Evolutionary conservation across 2,113 vertebrate species (phyloP).

Genomic region (Entomyzon cyanotis): DNA sequence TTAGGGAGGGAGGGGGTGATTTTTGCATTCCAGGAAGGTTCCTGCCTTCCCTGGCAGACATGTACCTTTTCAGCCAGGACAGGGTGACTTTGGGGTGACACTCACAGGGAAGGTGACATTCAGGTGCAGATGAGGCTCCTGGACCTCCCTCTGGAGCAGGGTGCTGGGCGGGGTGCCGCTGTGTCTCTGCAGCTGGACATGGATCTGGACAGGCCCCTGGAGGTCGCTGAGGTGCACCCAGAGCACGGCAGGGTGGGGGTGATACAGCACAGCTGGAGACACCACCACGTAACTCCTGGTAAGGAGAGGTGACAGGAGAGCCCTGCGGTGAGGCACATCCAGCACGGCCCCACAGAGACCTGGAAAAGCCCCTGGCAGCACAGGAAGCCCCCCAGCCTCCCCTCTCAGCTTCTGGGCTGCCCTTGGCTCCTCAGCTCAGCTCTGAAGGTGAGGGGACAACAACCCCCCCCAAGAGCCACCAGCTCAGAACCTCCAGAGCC

Average conservation of each 20-base stretch:
- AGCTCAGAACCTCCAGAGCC: background rate
- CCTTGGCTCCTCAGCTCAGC: background rate
- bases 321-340: background rate
- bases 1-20: no score
- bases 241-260: background rate
- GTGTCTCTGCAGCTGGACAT: background rate
- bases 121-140: background rate
- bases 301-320: background rate
- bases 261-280: background rate
- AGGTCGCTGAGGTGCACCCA: conserved; percentile 38
- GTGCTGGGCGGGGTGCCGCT: background rate
- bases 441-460: background rate
- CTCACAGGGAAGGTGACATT: conserved; percentile 9
- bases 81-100: background rate
- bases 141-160: background rate
- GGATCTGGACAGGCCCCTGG: background rate
- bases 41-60: no score
- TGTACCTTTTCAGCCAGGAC: no score
- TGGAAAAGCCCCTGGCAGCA: background rate
- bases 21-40: no score
- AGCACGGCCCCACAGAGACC: background rate
- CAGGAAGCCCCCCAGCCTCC: background rate
- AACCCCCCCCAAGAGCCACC: background rate
- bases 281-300: background rate
- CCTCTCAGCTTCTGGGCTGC: background rate